Evolutionary conservation across 2,113 vertebrate species (phyloP), one percentile per base, ranked within the genome.

Genomic region (Ranitomeya variabilis): DNA sequence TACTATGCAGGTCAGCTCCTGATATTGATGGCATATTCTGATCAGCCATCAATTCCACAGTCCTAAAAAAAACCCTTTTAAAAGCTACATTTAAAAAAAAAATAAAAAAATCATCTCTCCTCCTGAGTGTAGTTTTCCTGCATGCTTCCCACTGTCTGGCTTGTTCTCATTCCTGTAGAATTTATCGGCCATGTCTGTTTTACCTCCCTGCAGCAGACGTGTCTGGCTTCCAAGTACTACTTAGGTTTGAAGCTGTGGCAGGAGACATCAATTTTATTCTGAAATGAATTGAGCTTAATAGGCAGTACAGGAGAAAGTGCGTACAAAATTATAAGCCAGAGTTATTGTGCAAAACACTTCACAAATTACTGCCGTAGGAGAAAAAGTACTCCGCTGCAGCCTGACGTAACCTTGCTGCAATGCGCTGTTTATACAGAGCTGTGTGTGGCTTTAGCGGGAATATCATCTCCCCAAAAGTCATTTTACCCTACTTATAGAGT

Each of bases 161-260:
- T 19, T 80, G 13, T 80, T 19, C 85, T 87, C 37, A 80, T 87
- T 79, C 62, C 59, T 79, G 85, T 67, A 87, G 45, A 87, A 87
- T 87, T 80, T 87, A 87, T 78, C 37, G 52, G 23, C 19, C 16
- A 31, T 69, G 64, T 80, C 86, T 87, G 86, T 71, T 71, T 81
- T 80, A 69, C 86, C 86, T 87, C 86, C 77, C 77, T 69, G 77
- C 62, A 37, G 74, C 60, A 87, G 85, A 87, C 60, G 37, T 80
- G 7, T 62, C 85, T 79, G 60, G 59, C 60, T 87, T 80, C 57
- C 37, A 66, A 87, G 76, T 66, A 67, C 21, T 80, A 64, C n/a
- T 60, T 11, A 55, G n/a, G 16, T 52, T 62, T 67, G 45, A 66
- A 54, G 37, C 60, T 19, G 14, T 87, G 59, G n/a, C 37, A 87